phyloP scores from a whole-genome alignment of 2,113 vertebrate genomes.

The Phaethornis superciliosus region DNA sequence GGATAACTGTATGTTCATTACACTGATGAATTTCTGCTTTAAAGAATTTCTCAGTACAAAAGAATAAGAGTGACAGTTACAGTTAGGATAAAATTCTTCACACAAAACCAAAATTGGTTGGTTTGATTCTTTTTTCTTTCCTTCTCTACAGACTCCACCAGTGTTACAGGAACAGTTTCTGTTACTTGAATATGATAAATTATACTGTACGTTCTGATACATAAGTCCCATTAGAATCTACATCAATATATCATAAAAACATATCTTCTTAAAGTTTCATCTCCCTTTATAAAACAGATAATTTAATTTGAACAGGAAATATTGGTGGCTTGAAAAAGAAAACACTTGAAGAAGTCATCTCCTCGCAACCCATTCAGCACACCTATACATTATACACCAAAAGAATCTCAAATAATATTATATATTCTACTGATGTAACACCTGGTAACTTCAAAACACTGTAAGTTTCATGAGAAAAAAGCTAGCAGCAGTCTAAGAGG shows the following conservation, averaged over 20 bases:
- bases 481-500: background rate
- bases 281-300: background rate
- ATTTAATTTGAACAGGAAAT: background rate
- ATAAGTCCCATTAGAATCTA: background rate
- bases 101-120: background rate
- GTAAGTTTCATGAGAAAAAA: background rate
- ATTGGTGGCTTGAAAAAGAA: background rate
- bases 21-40: background rate
- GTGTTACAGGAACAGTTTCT: background rate
- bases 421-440: background rate
- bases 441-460: background rate
- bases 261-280: background rate
- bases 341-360: background rate
- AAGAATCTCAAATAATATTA: background rate
- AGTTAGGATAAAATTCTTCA: background rate
- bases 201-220: background rate
- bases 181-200: background rate
- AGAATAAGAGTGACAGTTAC: background rate
- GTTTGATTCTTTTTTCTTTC: background rate
- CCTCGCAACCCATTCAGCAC: background rate
- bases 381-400: background rate
- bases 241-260: background rate
- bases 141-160: background rate
- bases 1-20: background rate
- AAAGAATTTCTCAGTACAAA: background rate